phyloP scores from a whole-genome alignment of 2,888 invertebrate genomes.

The Euzophera pinguis region DNA sequence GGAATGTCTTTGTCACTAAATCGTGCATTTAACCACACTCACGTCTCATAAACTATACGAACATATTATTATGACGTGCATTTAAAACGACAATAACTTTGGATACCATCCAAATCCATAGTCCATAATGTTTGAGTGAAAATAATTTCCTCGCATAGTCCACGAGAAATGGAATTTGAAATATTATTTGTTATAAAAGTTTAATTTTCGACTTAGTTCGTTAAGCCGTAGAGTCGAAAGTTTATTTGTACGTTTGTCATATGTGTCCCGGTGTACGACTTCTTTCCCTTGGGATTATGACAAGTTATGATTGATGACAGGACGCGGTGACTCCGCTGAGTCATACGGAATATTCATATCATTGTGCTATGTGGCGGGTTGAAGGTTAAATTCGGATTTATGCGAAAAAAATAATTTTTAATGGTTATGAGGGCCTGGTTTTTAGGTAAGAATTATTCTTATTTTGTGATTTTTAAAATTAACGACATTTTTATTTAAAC shows the following conservation, averaged over 20 bases:
- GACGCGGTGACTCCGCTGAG: constrained; percentile 31
- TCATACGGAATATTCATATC: constrained; percentile 31
- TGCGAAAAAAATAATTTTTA: not conserved
- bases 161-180: not conserved
- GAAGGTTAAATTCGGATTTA: not conserved
- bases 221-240: constrained; percentile 12
- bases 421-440: no score
- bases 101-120: constrained; percentile 9
- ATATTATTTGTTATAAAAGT: not conserved
- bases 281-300: constrained; percentile 30
- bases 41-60: not conserved
- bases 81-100: constrained; percentile 12
- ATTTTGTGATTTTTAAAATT: no score
- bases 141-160: constrained; percentile 6
- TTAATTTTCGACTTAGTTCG: not conserved
- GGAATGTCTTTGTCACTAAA: constrained; percentile 1
- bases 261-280: constrained; percentile 20
- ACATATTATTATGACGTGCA: constrained; percentile 7
- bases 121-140: constrained; percentile 7
- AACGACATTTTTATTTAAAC: no score
- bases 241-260: constrained; percentile 14
- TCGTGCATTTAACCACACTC: constrained; percentile 2
- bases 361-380: constrained; percentile 5
- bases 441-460: not conserved
- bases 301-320: constrained; percentile 43